Conservation (phyloP, 2,888 invertebrate genomes). For the Drosophila mulleri region DNA sequence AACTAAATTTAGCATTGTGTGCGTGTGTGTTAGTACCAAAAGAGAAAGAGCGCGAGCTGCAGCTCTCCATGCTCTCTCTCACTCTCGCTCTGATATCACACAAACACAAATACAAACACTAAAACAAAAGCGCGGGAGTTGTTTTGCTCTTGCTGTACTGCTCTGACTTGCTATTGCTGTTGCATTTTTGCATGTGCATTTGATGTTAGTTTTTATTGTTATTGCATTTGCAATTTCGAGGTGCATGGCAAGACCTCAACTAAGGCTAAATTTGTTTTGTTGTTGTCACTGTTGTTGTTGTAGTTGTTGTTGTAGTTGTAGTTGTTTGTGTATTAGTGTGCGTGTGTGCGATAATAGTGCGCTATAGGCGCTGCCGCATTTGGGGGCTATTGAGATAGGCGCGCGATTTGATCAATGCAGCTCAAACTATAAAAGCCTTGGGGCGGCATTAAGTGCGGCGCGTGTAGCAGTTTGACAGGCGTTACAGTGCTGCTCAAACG, state of each 20-base stretch:
- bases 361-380: conserved; percentile 67
- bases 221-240: conserved; percentile 72
- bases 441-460: conserved; percentile 64
- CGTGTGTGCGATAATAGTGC: conserved; percentile 46
- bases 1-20: conserved; percentile 70
- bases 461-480: conserved; percentile 64
- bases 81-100: conserved; percentile 15
- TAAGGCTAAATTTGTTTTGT: conserved; percentile 69
- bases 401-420: conserved; percentile 60
- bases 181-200: conserved; percentile 65
- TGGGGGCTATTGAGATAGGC: conserved; percentile 79
- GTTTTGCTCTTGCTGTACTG: conserved; percentile 50
- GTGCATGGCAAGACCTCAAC: conserved; percentile 79
- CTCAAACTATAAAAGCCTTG: conserved; percentile 69
- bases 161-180: conserved; percentile 43
- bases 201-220: conserved; percentile 57
- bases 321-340: conserved; percentile 25
- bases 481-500: conserved; percentile 27
- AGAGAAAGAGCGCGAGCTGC: conserved; percentile 49
- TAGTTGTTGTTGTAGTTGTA: conserved; percentile 16
- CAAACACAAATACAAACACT: conserved; percentile 31
- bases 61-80: conserved; percentile 14
- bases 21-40: conserved; percentile 34
- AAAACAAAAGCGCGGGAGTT: conserved; percentile 75
- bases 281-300: conserved; percentile 27